Percentiles rank a stretch among this genome's conserved stretches.
These are phyloP conservation scores for Tipula confusa DNA, from an alignment of 2,888 invertebrate species.

Conservation along the genomic window DNA sequence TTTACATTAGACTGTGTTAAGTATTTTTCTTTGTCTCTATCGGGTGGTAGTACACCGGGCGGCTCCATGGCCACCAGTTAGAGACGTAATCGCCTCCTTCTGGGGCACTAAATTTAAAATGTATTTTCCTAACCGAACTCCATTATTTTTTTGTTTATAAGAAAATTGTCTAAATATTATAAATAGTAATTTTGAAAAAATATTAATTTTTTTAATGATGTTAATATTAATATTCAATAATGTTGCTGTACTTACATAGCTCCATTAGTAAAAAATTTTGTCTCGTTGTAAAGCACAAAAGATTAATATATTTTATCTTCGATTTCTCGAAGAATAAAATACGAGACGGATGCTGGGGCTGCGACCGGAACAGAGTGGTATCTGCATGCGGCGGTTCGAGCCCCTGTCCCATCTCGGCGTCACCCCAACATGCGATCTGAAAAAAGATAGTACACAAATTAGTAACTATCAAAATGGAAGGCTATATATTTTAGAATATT, in stretches of 20 bases:
- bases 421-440: conserved; percentile 41
- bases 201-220: background rate
- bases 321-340: conserved; percentile 38
- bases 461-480: too few relatives aligned
- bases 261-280: conserved; percentile 34
- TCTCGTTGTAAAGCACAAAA: conserved; percentile 35
- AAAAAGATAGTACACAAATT: conserved; percentile 32
- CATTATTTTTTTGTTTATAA: conserved; percentile 47
- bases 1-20: conserved; percentile 38
- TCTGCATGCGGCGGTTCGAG: conserved; percentile 40
- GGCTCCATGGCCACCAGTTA: conserved; percentile 48
- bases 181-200: too few relatives aligned
- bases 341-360: conserved; percentile 40
- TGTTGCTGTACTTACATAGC: conserved; percentile 30
- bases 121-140: conserved; percentile 45
- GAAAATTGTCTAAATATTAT: conserved; percentile 43
- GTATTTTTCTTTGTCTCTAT: conserved; percentile 41
- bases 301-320: conserved; percentile 35
- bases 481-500: too few relatives aligned
- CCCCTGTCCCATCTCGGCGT: conserved; percentile 42
- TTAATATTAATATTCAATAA: too few relatives aligned
- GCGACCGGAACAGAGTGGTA: conserved; percentile 40
- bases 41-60: conserved; percentile 45
- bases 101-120: conserved; percentile 35
- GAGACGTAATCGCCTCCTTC: conserved; percentile 33